These are phyloP conservation scores for Sminthurides aquaticus DNA, from an alignment of 2,888 invertebrate species.

Conservation along the genomic window DNA sequence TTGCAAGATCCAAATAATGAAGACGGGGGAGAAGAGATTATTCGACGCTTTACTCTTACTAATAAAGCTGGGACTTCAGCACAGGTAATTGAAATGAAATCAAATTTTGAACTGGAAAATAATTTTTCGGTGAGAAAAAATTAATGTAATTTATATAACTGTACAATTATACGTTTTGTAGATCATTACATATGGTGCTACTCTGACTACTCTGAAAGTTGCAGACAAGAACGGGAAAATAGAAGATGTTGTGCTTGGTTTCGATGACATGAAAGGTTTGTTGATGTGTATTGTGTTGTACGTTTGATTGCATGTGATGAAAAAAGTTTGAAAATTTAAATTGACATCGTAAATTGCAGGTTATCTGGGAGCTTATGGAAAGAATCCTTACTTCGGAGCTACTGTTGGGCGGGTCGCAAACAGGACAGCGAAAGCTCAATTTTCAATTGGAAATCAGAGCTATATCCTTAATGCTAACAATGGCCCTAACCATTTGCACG, in stretches of 20 bases:
- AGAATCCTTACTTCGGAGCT: constrained; percentile 80
- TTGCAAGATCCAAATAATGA: constrained; percentile 46
- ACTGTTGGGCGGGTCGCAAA: constrained; percentile 82
- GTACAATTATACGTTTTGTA: constrained; percentile 43
- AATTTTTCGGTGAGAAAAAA: too few relatives aligned
- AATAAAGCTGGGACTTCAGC: constrained; percentile 59
- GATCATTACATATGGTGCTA: constrained; percentile 76
- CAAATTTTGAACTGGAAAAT: too few relatives aligned
- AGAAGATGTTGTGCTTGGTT: constrained; percentile 74
- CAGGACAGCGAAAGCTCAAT: constrained; percentile 63
- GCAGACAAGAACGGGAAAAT: constrained; percentile 65
- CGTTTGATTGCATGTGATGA: too few relatives aligned
- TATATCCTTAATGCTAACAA: constrained; percentile 68
- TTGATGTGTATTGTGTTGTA: too few relatives aligned
- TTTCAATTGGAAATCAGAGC: constrained; percentile 59
- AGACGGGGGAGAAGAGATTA: constrained; percentile 47
- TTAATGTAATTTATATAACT: neutral
- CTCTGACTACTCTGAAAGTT: constrained; percentile 65
- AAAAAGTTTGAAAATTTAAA: too few relatives aligned
- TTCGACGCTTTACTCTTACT: constrained; percentile 60
- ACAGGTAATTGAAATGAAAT: constrained; percentile 34
- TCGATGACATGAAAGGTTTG: constrained; percentile 67
- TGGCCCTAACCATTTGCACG: constrained; percentile 67
- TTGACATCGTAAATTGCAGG: too few relatives aligned
- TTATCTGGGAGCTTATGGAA: constrained; percentile 52